A percentile compares a stretch with the other conserved stretches of the same genome.
Evolutionary conservation across 2,797 vertebrate genomes (phyloP).

Genomic region (Lepus oiostolus): DNA sequence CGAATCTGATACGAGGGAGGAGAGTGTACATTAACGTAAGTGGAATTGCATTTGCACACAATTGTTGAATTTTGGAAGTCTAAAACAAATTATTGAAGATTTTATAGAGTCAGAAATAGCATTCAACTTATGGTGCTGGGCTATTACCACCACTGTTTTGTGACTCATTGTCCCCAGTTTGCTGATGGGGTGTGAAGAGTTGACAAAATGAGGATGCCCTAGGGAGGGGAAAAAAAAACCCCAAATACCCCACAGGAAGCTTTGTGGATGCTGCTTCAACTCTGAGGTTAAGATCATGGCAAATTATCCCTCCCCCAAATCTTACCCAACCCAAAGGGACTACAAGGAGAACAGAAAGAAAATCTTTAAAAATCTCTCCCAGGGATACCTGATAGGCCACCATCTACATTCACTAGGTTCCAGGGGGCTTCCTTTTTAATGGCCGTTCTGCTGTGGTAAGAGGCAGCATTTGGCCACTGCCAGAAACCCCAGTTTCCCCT

Average conservation of each 20-base stretch:
- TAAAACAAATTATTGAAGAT: conserved; percentile 90
- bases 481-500: conserved; percentile 60
- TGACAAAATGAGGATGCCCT: conserved; percentile 41
- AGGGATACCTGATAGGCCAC: conserved; percentile 49
- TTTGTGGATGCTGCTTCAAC: conserved; percentile 43
- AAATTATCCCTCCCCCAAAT: neutral
- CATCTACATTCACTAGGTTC: neutral
- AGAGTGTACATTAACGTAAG: conserved; percentile 89
- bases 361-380: conserved; percentile 54
- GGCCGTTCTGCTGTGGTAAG: neutral
- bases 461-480: conserved; percentile 46
- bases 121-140: conserved; percentile 65
- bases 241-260: neutral
- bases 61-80: conserved; percentile 88
- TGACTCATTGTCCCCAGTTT: conserved; percentile 78
- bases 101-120: conserved; percentile 88
- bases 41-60: conserved; percentile 89
- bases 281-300: neutral
- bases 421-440: conserved; percentile 49
- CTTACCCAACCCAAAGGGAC: neutral
- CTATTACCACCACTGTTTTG: conserved; percentile 67
- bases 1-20: conserved; percentile 88
- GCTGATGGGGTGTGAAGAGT: conserved; percentile 52
- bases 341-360: neutral
- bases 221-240: neutral